These are phyloP conservation scores for Herminia tarsipennalis DNA, from an alignment of 2,888 invertebrate species.

Conservation along the genomic window DNA sequence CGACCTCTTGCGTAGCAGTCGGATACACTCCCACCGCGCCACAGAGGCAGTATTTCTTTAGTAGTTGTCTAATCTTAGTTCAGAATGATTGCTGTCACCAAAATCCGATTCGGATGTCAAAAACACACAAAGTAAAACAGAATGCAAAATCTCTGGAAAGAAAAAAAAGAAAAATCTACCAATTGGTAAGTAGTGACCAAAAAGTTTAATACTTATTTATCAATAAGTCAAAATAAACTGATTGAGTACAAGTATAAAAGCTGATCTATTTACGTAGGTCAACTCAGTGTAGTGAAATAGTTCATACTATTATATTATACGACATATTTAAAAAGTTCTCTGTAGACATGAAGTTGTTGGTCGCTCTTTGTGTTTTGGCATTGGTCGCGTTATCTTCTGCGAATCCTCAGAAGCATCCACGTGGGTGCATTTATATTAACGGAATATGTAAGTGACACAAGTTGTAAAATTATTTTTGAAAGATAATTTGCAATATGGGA, in stretches of 20 bases:
- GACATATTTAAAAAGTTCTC: constrained; percentile 13
- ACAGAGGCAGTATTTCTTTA: too few relatives aligned
- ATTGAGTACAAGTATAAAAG: constrained; percentile 7
- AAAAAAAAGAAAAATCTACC: neutral
- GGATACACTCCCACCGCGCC: too few relatives aligned
- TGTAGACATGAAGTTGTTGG: constrained; percentile 44
- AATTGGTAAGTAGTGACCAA: neutral
- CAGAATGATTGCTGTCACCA: too few relatives aligned
- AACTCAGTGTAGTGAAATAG: constrained; percentile 16
- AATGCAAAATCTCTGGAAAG: too few relatives aligned
- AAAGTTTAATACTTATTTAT: neutral
- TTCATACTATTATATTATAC: constrained; percentile 5
- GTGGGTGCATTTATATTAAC: constrained; percentile 57
- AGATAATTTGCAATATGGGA: too few relatives aligned
- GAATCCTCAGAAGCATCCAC: constrained; percentile 24
- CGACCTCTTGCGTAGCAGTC: too few relatives aligned
- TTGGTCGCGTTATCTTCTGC: constrained; percentile 40
- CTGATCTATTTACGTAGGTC: constrained; percentile 7
- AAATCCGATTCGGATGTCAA: too few relatives aligned
- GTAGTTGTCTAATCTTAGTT: too few relatives aligned
- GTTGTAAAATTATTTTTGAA: too few relatives aligned
- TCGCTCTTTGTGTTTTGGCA: constrained; percentile 33
- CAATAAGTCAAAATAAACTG: neutral
- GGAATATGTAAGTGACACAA: constrained; percentile 65
- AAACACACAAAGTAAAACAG: too few relatives aligned